phyloP scores from a whole-genome alignment of 2,113 vertebrate species.

The Microtus richardsoni region DNA sequence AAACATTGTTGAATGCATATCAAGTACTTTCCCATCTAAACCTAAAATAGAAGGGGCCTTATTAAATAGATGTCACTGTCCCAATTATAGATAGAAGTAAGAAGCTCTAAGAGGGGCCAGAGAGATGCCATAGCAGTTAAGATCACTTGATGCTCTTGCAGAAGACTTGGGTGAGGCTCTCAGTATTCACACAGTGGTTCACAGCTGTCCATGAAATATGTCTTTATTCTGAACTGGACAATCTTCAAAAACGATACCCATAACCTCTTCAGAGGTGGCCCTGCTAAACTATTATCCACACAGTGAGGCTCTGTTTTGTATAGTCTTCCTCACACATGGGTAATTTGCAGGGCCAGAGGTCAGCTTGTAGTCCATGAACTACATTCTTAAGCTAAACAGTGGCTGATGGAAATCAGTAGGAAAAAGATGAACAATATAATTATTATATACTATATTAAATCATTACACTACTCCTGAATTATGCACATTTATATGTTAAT shows the following conservation, averaged over 20 bases:
- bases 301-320: too few relatives aligned
- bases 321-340: neutral
- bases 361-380: neutral
- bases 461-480: neutral
- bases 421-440: neutral
- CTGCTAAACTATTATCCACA: neutral
- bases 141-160: neutral
- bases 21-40: slow-evolving; percentile 12
- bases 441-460: neutral
- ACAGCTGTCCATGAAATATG: neutral
- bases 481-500: neutral
- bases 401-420: neutral
- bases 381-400: neutral
- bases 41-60: neutral
- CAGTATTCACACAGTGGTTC: neutral
- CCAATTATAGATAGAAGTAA: neutral
- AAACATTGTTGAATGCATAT: neutral
- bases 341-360: neutral
- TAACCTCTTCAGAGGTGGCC: neutral
- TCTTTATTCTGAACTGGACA: neutral
- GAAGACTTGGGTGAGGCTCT: neutral
- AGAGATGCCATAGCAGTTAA: neutral
- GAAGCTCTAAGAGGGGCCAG: neutral
- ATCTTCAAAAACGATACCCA: neutral
- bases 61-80: neutral